These are phyloP conservation scores for Carcinoscorpius rotundicauda DNA, from an alignment of 1,140 invertebrate species.

Conservation along the genomic window DNA sequence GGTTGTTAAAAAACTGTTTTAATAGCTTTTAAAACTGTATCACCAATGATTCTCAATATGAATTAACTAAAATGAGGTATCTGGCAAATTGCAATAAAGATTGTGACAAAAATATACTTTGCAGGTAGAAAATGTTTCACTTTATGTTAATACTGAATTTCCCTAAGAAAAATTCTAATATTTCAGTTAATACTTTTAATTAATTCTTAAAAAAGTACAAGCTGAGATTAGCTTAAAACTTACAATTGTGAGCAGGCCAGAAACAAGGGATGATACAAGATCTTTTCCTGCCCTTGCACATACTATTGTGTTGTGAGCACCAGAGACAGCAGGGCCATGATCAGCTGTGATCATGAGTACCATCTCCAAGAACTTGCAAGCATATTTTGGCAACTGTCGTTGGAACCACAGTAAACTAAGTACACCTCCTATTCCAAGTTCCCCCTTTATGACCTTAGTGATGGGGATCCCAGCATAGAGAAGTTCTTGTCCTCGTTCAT, in stretches of 20 bases:
- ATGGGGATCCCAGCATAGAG: constrained; percentile 98
- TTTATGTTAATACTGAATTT: too few species aligned
- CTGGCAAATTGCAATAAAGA: too few species aligned
- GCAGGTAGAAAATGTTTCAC: too few species aligned
- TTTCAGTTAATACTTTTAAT: too few species aligned
- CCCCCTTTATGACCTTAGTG: constrained; percentile 60
- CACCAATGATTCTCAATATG: too few species aligned
- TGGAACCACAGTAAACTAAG: constrained; percentile 98
- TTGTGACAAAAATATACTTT: too few species aligned
- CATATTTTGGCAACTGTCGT: constrained; percentile 80
- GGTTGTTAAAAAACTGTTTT: too few species aligned
- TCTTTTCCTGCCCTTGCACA: constrained; percentile 98
- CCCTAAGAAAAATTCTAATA: too few species aligned
- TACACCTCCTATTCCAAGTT: constrained; percentile 90
- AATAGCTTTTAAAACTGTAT: too few species aligned
- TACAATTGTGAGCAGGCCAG: constrained; percentile 89
- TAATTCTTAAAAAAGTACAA: too few species aligned
- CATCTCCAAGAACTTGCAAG: constrained; percentile 98
- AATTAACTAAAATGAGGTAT: too few species aligned
- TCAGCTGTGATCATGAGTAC: constrained; percentile 98
- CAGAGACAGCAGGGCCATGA: constrained; percentile 97
- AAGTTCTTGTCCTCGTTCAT: constrained; percentile 95
- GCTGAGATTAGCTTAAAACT: too few species aligned
- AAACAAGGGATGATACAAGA: constrained; percentile 89
- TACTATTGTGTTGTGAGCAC: constrained; percentile 98